Base-by-base conservation (phyloP, 2,888 invertebrate genomes). In the Chloromyia formosa region DNA sequence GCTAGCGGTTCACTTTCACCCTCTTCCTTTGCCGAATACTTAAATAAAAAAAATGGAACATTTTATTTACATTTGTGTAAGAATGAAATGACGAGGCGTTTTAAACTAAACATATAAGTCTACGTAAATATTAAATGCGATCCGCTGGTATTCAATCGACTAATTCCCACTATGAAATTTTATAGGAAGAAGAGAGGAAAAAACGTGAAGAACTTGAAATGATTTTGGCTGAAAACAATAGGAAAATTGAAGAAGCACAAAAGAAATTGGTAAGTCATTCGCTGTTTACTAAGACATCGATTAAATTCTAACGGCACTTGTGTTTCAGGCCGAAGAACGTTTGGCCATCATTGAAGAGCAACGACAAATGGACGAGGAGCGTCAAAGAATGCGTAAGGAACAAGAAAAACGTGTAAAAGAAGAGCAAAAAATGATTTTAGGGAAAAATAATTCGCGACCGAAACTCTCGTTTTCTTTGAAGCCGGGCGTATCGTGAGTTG, bases 161-260 rank as follows among this genome's bases (percentile, higher is more conserved):
- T 71, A 71, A 71, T 58, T 40, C 18, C 18, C n/a, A 58, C 49
- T 72, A 66, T 66, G 66, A 66, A 75, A 89, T 88, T 91, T 71
- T 91, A 90, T 94, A 98, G 97, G 97, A 97, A 90, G 97, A 96
- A 90, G 97, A 98, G 89, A 91, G 92, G 87, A 92, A 93, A 88
- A 97, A 97, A 88, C 92, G 96, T 82, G 94, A 95, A 90, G 95
- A 96, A 87, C 90, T 97, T 85, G 97, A 97, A 88, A 91, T 92
- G 87, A 97, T 97, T 87, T 92, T 97, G 91, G 96, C 95, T 82
- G 97, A 98, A 89, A 98, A 98, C 89, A 97, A 97, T 90, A 91
- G 91, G 87, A 97, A 97, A 88, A 96, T 97, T 80, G 97, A 97
- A 87, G 97, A 97, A 86, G 97, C 97, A 80, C 97, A 97, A 89